phyloP scores from a whole-genome alignment of 2,888 invertebrate genomes.

The Polietes domitor region DNA sequence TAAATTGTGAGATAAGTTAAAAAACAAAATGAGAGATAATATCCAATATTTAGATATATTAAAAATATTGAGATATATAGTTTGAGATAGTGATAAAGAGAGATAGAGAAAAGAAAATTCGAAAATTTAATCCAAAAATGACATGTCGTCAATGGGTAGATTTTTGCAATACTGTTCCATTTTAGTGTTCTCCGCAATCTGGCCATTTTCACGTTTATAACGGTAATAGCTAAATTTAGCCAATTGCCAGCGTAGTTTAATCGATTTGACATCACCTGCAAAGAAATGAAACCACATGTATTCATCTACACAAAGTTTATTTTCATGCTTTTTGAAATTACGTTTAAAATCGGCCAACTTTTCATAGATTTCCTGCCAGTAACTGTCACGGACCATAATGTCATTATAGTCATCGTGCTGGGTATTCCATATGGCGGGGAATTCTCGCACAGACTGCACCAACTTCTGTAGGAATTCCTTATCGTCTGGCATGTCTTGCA shows the following conservation, averaged over 20 bases:
- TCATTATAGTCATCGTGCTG: slow-evolving; percentile 73
- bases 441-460: slow-evolving; percentile 71
- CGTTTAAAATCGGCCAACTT: slow-evolving; percentile 74
- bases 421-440: slow-evolving; percentile 76
- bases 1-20: not conserved
- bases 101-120: not conserved
- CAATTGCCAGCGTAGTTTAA: slow-evolving; percentile 77
- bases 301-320: no score
- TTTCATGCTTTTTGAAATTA: slow-evolving; percentile 56
- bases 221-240: slow-evolving; percentile 76
- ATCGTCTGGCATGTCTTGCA: slow-evolving; percentile 76
- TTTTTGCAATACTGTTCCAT: slow-evolving; percentile 73
- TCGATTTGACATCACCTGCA: slow-evolving; percentile 71
- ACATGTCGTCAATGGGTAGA: slow-evolving; percentile 76
- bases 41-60: not conserved
- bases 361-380: slow-evolving; percentile 74
- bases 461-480: slow-evolving; percentile 74
- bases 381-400: slow-evolving; percentile 72
- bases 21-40: not conserved
- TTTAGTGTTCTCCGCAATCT: slow-evolving; percentile 69
- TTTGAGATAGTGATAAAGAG: not conserved
- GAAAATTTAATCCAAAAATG: slow-evolving; percentile 70
- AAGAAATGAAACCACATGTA: slow-evolving; percentile 29
- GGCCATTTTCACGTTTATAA: slow-evolving; percentile 73
- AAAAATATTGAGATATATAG: not conserved